A percentile compares a stretch with the other conserved stretches of the same genome.
phyloP scores from a whole-genome alignment of 1,140 invertebrate species.

The Hyphantria cunea region DNA sequence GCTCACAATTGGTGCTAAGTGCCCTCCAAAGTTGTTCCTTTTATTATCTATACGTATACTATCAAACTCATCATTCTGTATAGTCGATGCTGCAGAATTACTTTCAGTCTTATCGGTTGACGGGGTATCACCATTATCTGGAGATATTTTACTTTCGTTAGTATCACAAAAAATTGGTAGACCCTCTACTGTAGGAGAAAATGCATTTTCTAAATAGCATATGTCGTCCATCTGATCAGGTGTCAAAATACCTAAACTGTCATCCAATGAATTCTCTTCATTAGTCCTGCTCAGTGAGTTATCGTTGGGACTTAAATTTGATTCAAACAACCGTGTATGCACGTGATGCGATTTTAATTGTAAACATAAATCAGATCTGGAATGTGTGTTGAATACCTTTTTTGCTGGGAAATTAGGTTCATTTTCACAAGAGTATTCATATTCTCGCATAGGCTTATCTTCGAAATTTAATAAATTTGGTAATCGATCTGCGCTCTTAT shows the following conservation, averaged over 20 bases:
- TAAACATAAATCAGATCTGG: slow-evolving; percentile 71
- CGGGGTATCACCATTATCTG: slow-evolving; percentile 75
- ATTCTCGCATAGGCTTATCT: slow-evolving; percentile 73
- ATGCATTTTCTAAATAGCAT: slow-evolving; percentile 83
- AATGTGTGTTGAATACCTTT: slow-evolving; percentile 66
- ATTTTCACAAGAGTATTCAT: slow-evolving; percentile 77
- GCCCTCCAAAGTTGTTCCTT: slow-evolving; percentile 38
- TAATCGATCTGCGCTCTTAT: slow-evolving; percentile 61
- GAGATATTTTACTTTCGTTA: slow-evolving; percentile 66
- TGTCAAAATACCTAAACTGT: slow-evolving; percentile 91
- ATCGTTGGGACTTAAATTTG: slow-evolving; percentile 73
- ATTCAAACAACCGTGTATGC: slow-evolving; percentile 59
- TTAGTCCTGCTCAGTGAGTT: slow-evolving; percentile 81
- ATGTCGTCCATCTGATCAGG: slow-evolving; percentile 93
- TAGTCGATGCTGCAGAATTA: slow-evolving; percentile 74
- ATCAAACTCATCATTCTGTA: slow-evolving; percentile 74
- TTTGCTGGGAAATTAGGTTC: slow-evolving; percentile 57
- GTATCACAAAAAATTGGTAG: slow-evolving; percentile 74
- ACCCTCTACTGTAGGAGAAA: slow-evolving; percentile 82
- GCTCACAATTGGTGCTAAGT: slow-evolving; percentile 54
- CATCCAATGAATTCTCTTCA: slow-evolving; percentile 90
- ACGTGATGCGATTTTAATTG: slow-evolving; percentile 71
- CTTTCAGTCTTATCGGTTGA: slow-evolving; percentile 80
- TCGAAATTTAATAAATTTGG: slow-evolving; percentile 74
- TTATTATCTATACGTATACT: slow-evolving; percentile 47